Conservation (phyloP, 2,888 invertebrate species). For the Sarcophaga rosellei region DNA sequence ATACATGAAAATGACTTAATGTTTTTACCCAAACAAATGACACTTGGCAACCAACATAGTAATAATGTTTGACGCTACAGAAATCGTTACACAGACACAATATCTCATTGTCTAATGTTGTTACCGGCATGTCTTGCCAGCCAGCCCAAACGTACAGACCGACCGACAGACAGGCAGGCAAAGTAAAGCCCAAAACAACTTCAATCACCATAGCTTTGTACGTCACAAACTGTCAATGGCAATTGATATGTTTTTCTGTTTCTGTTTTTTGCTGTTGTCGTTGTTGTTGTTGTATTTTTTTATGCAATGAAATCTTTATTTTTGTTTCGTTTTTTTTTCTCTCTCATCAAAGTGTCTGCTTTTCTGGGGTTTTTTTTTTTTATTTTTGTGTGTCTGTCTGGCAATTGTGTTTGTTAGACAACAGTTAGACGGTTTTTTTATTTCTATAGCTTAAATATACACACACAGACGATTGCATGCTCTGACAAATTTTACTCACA, state of each 20-base stretch:
- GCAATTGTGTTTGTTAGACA: slow-evolving; percentile 44
- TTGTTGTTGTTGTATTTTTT: not conserved
- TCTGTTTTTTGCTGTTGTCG: not conserved
- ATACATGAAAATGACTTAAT: not conserved
- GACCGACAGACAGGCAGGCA: not conserved
- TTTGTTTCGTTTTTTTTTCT: slow-evolving; percentile 16
- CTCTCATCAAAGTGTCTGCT: slow-evolving; percentile 1
- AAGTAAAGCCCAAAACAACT: slow-evolving; percentile 1
- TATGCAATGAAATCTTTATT: not conserved
- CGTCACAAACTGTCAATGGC: slow-evolving; percentile 62
- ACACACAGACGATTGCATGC: slow-evolving; percentile 25
- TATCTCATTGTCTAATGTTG: slow-evolving; percentile 1
- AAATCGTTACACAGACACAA: slow-evolving; percentile 18
- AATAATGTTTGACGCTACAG: slow-evolving; percentile 33
- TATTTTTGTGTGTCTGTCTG: slow-evolving; percentile 2
- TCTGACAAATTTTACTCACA: slow-evolving; percentile 48
- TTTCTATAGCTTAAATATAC: not conserved
- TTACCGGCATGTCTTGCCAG: not conserved
- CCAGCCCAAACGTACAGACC: not conserved
- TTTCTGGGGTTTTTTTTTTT: not conserved
- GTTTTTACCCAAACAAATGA: slow-evolving; percentile 14
- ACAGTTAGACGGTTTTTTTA: slow-evolving; percentile 41
- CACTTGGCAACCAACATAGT: slow-evolving; percentile 32
- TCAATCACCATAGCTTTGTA: slow-evolving; percentile 23
- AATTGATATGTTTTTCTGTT: slow-evolving; percentile 58